phyloP scores from a whole-genome alignment of 2,113 vertebrate species.

The Vidua chalybeata region DNA sequence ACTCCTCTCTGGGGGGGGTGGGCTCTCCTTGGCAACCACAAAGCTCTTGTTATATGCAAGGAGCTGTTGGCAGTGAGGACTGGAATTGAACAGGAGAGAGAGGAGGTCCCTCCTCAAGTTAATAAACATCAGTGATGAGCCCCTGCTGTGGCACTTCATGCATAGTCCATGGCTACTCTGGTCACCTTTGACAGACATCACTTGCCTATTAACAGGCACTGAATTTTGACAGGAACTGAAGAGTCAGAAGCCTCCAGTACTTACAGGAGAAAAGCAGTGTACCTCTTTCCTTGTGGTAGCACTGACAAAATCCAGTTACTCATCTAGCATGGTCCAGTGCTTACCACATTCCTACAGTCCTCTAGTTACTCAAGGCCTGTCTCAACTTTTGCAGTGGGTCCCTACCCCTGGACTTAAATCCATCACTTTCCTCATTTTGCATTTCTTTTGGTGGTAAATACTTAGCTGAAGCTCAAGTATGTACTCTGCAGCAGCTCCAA shows the following conservation, averaged over 20 bases:
- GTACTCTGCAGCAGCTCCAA: neutral
- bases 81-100: neutral
- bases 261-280: neutral
- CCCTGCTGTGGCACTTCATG: neutral
- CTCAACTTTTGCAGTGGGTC: neutral
- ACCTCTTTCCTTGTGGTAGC: neutral
- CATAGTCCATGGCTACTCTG: neutral
- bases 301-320: neutral
- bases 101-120: neutral
- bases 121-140: neutral
- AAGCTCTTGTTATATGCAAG: neutral
- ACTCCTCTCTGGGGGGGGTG: neutral
- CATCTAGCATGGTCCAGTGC: neutral
- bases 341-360: neutral
- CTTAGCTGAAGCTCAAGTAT: neutral
- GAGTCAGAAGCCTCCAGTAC: neutral
- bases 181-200: neutral
- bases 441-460: neutral
- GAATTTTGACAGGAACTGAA: neutral
- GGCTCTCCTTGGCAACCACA: slow-evolving; percentile 7
- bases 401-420: neutral
- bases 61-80: neutral
- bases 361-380: neutral
- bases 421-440: neutral
- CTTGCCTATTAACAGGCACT: neutral